Evolutionary conservation across 1,140 invertebrate species (phyloP), one percentile per base, ranked within the genome.

Genomic region (Nomia melanderi): DNA sequence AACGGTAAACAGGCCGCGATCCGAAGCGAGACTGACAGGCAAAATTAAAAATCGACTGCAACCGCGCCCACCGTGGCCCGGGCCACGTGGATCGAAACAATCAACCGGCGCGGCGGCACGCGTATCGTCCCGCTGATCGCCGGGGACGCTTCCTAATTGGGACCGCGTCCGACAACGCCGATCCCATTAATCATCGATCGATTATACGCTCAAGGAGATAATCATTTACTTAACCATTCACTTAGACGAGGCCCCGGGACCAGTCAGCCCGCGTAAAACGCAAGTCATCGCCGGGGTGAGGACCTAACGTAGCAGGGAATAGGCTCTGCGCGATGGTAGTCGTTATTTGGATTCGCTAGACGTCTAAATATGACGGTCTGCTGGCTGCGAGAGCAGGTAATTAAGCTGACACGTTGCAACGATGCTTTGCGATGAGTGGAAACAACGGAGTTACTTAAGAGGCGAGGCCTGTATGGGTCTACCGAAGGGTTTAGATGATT

Each of bases 141-240:
- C 53, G 62, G 14, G 53, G 54, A 67, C 64, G 65, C 23, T 69
- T 69, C 39, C 73, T 76, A 76, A 76, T 76, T 76, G 73, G 65
- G 44, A 23, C 25, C 73, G 64, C 54, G 29, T 69, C 64, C 39
- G 64, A 59, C 73, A 59, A 59, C 64, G 73, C 23, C 64, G 64
- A 67, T 76, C 39, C 64, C 73, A 76, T 76, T 69, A 76, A 76
- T 76, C 73, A 76, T 76, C 41, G 73, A 76, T 76, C 64, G 73
- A 76, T 76, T 76, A 76, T 76, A 59, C 65, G 73, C 73, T 69
- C 39, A 76, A 76, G 25, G 54, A 76, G 73, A 76, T 76, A 76
- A 76, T 76, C 53, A 50, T 41, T 69, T 60, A 50, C 73, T 76
- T 76, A 76, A 76, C 64, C 73, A 76, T 76, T 76, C 73, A 76